Conservation (phyloP, 1,140 invertebrate species). For the Proctacanthus coquilletti region DNA sequence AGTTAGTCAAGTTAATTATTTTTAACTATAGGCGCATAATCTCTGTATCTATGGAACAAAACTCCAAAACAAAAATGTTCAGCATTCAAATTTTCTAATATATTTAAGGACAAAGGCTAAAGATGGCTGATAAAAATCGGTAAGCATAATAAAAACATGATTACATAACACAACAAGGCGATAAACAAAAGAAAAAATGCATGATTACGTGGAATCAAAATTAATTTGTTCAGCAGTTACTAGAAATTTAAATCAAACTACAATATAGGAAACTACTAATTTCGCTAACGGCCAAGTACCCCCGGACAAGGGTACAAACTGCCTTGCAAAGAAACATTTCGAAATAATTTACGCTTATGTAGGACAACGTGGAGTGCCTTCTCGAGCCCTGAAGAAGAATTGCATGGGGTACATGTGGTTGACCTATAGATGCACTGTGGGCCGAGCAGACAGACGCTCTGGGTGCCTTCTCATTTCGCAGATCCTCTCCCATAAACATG, state of each 20-base stretch:
- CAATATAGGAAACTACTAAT: background rate
- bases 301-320: constrained; percentile 13
- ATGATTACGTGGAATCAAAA: too few relatives aligned
- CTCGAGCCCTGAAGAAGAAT: constrained; percentile 7
- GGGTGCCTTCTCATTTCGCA: background rate
- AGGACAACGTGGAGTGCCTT: constrained; percentile 25
- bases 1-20: too few relatives aligned
- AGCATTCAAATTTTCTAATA: too few relatives aligned
- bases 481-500: background rate
- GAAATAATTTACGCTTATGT: constrained; percentile 24
- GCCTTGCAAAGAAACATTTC: constrained; percentile 21
- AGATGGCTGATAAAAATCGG: too few relatives aligned
- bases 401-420: constrained; percentile 10
- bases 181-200: too few relatives aligned
- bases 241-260: background rate
- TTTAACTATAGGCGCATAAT: too few relatives aligned
- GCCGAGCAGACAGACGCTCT: constrained; percentile 25
- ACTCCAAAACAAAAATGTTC: too few relatives aligned
- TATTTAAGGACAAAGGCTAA: too few relatives aligned
- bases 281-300: constrained; percentile 9
- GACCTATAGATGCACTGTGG: constrained; percentile 11
- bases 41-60: too few relatives aligned
- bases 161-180: too few relatives aligned
- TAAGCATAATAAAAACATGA: too few relatives aligned
- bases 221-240: too few relatives aligned